phyloP scores from a whole-genome alignment of 2,888 invertebrate genomes.

The Galeruca laticollis region DNA sequence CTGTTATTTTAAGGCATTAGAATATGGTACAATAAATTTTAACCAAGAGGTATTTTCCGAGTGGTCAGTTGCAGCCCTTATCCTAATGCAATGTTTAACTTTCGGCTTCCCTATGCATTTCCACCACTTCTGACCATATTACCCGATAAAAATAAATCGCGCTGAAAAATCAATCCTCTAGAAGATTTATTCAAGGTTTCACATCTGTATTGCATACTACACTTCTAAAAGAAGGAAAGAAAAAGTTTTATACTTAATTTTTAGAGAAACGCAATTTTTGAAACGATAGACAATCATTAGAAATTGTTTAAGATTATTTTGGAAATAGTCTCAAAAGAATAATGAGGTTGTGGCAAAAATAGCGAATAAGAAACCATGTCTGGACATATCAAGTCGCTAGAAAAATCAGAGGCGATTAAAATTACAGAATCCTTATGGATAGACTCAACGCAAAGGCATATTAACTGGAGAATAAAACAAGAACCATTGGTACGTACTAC shows the following conservation, averaged over 20 bases:
- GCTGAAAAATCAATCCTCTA: conserved; percentile 26
- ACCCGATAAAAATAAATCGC: conserved; percentile 25
- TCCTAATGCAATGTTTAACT: conserved; percentile 32
- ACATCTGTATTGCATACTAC: neutral
- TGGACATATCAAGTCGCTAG: no score
- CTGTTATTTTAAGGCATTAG: neutral
- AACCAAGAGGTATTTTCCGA: conserved; percentile 7
- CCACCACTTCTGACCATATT: conserved; percentile 17
- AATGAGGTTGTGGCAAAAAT: no score
- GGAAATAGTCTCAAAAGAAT: no score
- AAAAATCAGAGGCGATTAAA: no score
- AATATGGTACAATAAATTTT: conserved; percentile 1
- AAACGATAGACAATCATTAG: no score
- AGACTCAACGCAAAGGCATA: no score
- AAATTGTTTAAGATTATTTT: no score
- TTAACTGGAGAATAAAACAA: no score
- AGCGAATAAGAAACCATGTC: no score
- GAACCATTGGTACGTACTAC: no score
- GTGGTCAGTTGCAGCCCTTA: conserved; percentile 9
- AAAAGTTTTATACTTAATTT: no score
- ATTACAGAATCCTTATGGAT: no score
- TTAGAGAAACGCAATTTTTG: neutral
- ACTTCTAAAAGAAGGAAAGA: neutral
- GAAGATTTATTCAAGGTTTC: conserved; percentile 30
- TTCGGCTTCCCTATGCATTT: conserved; percentile 29